These are phyloP conservation scores for Craseonycteris thonglongyai DNA, from an alignment of 2,113 vertebrate species.

Conservation along the genomic window DNA sequence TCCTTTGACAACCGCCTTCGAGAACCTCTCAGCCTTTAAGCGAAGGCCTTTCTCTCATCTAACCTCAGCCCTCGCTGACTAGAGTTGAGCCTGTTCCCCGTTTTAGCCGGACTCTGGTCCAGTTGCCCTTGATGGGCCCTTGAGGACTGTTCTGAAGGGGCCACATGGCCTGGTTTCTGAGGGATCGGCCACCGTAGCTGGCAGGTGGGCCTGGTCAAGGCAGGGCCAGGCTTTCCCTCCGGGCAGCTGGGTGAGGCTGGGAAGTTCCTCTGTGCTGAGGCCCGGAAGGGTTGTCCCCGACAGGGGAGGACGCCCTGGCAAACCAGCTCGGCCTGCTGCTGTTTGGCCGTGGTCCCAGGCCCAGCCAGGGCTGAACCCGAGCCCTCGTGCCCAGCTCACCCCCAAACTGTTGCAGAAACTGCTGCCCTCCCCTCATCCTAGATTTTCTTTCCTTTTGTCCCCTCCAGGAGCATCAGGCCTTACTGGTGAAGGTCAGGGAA, in stretches of 20 bases:
- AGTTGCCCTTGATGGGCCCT: background rate
- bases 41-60: background rate
- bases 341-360: conserved; percentile 40
- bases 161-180: background rate
- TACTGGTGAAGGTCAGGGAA: conserved; percentile 82
- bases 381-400: background rate
- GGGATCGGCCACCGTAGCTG: background rate
- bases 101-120: background rate
- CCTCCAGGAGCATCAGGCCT: conserved; percentile 82
- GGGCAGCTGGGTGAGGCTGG: conserved; percentile 47
- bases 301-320: background rate
- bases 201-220: background rate
- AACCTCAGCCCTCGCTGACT: background rate
- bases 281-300: conserved; percentile 9
- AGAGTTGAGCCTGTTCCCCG: background rate
- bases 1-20: background rate
- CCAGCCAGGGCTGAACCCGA: background rate
- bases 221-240: background rate
- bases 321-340: conserved; percentile 60
- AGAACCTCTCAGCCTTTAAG: background rate
- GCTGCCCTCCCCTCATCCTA: fast-evolving
- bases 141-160: background rate
- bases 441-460: background rate
- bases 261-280: conserved; percentile 24
- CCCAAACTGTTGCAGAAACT: background rate